These are phyloP conservation scores for Sminthurinus aureus DNA, from an alignment of 2,888 invertebrate genomes.

Conservation along the genomic window DNA sequence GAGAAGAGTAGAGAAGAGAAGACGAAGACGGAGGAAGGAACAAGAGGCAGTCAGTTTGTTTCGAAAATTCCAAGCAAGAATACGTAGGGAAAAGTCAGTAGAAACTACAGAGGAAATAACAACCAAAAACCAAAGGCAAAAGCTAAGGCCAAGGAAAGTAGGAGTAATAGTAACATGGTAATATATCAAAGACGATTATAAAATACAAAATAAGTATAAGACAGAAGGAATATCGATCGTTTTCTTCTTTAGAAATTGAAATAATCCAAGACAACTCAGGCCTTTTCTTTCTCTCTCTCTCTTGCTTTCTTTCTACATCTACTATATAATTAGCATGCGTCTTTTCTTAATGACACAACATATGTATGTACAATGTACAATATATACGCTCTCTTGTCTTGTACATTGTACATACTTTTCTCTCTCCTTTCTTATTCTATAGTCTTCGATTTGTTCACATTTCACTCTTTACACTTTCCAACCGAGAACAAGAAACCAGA, in stretches of 20 bases:
- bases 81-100: not conserved
- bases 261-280: slow-evolving; percentile 39
- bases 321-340: slow-evolving; percentile 43
- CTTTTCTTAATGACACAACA: slow-evolving; percentile 41
- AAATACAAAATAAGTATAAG: slow-evolving; percentile 7
- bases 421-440: not conserved
- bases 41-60: too few species aligned
- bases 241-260: slow-evolving; percentile 35
- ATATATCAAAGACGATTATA: not conserved
- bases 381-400: too few species aligned
- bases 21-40: too few species aligned
- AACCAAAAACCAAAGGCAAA: too few species aligned
- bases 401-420: not conserved
- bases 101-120: too few species aligned
- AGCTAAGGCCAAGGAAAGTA: too few species aligned
- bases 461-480: not conserved
- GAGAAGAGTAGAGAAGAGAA: too few species aligned
- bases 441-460: not conserved
- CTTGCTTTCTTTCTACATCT: slow-evolving; percentile 16
- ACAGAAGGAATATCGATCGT: slow-evolving; percentile 34
- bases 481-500: not conserved
- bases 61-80: too few species aligned
- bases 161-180: too few species aligned
- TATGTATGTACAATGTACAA: not conserved
- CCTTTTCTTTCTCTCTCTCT: not conserved